Evolutionary conservation across 2,113 vertebrate species (phyloP), one percentile per base, ranked within the genome.

Genomic region (Mustelus asterias): DNA sequence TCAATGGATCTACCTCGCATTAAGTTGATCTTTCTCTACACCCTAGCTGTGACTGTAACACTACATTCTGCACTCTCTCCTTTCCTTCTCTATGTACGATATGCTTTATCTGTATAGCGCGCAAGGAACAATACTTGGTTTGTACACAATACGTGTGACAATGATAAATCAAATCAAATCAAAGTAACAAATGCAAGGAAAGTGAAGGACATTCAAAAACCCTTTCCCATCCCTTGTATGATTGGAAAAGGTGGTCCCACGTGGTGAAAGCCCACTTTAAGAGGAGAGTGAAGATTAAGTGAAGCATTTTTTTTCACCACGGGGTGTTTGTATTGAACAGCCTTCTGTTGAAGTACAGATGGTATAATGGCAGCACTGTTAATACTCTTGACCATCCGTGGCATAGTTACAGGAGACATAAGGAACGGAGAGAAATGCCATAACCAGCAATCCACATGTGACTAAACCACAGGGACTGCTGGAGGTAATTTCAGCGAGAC

Each of bases 381-480:
- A 67, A 93, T 67, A 93, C 89, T 93, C 89, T 65, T 93, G 89
- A 93, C 89, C 89, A 93, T 93, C n/a, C 89, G 63, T 93, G 89
- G 89, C 89, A 67, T 41, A 67, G 89, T 93, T 93, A 65, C 60
- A 93, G 89, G 33, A 93, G 33, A 65, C 89, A 92, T 63, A 93
- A 93, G n/a, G 60, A 93, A 65, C 18, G 18, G 60, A 93, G 89
- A 37, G 60, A 65, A 67, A 93, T 93, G 58, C 89, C 89, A 67
- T 37, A 65, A 93, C 60, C 33, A 63, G 60, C 89, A 93, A 37
- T 65, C 89, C 60, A 93, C 89, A 93, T 93, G 89, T 93, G 89
- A 93, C 33, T 65, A 67, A 93, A 93, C n/a, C 14, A 37, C 60
- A 65, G 89, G 60, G 89, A 93, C 22, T 93, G n/a, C 60, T 65